Evolutionary conservation across 2,113 vertebrate species (phyloP), one percentile per base, ranked within the genome.

Genomic region (Hippoglossus stenolepis): DNA sequence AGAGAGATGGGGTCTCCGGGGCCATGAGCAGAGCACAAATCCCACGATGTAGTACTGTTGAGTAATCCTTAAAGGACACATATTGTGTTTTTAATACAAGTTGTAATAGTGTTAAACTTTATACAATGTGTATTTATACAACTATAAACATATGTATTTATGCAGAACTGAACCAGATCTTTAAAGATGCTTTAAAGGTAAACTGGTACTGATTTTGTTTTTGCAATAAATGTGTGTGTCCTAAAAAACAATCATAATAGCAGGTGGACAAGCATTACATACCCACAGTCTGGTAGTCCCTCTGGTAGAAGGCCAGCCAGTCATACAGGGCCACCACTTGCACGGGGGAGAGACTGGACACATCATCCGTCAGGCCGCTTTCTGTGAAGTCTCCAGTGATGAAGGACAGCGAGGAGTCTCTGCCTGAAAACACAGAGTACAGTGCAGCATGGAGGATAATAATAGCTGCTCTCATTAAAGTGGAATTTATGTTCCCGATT

Each of bases 321-420:
- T 95, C 92, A 60, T 86, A 94, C 60, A 99, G 90, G 3, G 94
- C 87, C 38, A 96, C 85, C 89, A 97, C 77, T 92, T 97, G 90
- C 0, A 90, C 28, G 0, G 94, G 90, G 0, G 95, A 94, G 74
- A 99, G 85, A 73, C 85, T 94, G 0, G 95, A 94, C 18, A 98
- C 85, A 1, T 97, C 93, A 58, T 98, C 97, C 67, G 95, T 96
- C 53, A 96, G 92, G 1, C 96, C 97, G 0, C 49, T 72, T 14
- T 89, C 91, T 21, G 92, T 94, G 87, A 97, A 98, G 90, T 99
- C 97, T 0, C 97, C 97, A 0, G 96, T 99, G 75, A 97, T 94
- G 53, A 98, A 99, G 0, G 97, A 95, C 58, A 96, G 84, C 3
- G 93, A 96, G 6, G 96, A 96, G 66, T 98, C 98, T 90, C 91